Evolutionary conservation across 2,797 vertebrate species (phyloP).

Genomic region (Gallinago solitaria): DNA sequence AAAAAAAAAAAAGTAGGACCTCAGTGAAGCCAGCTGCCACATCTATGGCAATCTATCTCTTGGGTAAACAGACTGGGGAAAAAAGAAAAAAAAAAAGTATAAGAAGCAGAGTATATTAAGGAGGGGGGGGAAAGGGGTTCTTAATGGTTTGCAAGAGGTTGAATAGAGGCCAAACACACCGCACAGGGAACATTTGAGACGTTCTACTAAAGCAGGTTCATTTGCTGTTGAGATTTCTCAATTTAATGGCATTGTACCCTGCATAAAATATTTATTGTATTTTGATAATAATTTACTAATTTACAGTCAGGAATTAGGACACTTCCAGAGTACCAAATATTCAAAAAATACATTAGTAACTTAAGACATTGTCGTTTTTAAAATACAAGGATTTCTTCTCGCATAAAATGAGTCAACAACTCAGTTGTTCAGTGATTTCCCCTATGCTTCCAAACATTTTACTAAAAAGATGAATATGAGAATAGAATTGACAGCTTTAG

Average conservation of each 20-base stretch:
- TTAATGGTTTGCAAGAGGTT: constrained; percentile 19
- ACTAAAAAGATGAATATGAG: constrained; percentile 60
- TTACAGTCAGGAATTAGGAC: constrained; percentile 1
- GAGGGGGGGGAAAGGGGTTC: background rate
- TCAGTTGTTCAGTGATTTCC: constrained; percentile 45
- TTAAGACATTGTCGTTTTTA: constrained; percentile 51
- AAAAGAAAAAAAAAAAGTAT: background rate
- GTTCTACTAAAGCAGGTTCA: background rate
- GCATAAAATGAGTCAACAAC: constrained; percentile 64
- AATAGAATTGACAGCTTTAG: constrained; percentile 72
- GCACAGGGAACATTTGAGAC: constrained; percentile 16
- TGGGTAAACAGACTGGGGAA: constrained; percentile 1
- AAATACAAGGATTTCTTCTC: constrained; percentile 48
- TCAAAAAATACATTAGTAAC: constrained; percentile 31
- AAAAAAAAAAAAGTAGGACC: constrained; percentile 34
- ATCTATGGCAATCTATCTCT: constrained; percentile 2
- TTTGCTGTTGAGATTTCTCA: constrained; percentile 43
- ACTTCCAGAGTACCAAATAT: constrained; percentile 15
- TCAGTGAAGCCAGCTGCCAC: background rate
- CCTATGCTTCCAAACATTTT: constrained; percentile 40
- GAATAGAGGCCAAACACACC: constrained; percentile 15
- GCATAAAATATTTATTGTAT: constrained; percentile 21
- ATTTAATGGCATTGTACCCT: constrained; percentile 22
- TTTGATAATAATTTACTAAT: constrained; percentile 63
- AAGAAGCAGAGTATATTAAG: background rate